Base-by-base conservation (phyloP, 2,888 invertebrate genomes). In the Macrophya alboannulata region DNA sequence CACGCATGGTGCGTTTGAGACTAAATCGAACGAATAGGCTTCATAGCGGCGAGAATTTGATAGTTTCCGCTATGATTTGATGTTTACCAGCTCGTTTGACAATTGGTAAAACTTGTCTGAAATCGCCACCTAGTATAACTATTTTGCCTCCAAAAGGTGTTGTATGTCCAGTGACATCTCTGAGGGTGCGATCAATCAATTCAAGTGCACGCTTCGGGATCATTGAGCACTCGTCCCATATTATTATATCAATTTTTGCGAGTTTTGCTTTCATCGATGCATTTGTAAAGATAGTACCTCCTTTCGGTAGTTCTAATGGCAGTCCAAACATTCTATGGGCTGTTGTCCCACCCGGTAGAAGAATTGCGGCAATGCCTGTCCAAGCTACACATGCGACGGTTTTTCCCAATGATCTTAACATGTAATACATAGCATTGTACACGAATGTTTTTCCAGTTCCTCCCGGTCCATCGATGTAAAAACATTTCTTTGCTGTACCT, bases 361-460 rank as follows among this genome's bases (percentile, higher is more conserved):
- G 86, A 37, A 89, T 91, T 9, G 92, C 91, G n/a, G 91, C 91
- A 48, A 92, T 92, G 15, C 92, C 92, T 5, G 91, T 91, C 85
- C 88, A 90, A 0, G 92, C 91, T 82, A 92, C 89, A 68, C 87
- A 86, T 71, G 88, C 84, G 21, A 87, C 87, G 77, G 85, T 71
- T 55, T 86, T 84, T 76, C 59, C 85, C 83, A 84, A 15, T 21
- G 87, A 85, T 88, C 89, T 51, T 8, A 89, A 37, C 8, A 85
- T 55, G 79, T 85, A 81, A 4, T 87, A 85, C 8, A 91, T 68
- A 9, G 89, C 88, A 71, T 89, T 89, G 85, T 91, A 92, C 2
- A 93, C 85, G 86, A 88, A 94, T 1, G 93, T 94, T 89, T 94
- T 94, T 6, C 93, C 94, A 40, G 92, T 91, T 25, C 94, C 94